Evolutionary conservation across 2,113 vertebrate species (phyloP).

Genomic region (Mugil cephalus): DNA sequence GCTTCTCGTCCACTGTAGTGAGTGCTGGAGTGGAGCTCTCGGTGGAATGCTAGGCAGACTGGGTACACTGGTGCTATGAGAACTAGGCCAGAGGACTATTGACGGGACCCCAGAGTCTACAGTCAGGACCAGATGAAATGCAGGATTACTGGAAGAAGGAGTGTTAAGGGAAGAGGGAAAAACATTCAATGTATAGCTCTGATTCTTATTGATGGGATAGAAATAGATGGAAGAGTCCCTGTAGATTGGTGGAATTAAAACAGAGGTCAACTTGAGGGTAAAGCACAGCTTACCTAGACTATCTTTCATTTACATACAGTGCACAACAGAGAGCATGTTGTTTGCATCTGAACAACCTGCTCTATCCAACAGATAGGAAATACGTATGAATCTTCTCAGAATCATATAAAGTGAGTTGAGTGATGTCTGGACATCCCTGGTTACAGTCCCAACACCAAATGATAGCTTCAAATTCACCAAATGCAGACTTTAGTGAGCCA

Average conservation of each 20-base stretch:
- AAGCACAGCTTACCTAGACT: not conserved
- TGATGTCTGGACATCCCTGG: too few relatives aligned
- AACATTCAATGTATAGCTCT: not conserved
- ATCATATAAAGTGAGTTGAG: not conserved
- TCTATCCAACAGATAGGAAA: too few relatives aligned
- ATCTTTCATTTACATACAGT: not conserved
- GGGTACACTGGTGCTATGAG: conserved; percentile 67
- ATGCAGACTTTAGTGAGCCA: too few relatives aligned
- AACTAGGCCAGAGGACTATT: conserved; percentile 72
- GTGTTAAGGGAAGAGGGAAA: not conserved
- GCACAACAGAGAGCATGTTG: not conserved
- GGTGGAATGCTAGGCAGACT: conserved; percentile 55
- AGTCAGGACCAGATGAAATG: conserved; percentile 51
- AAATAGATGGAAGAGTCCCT: not conserved
- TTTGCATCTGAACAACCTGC: not conserved
- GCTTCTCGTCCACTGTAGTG: conserved; percentile 74
- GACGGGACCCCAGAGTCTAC: conserved; percentile 51
- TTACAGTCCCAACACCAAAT: too few relatives aligned
- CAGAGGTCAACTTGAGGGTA: conserved; percentile 7
- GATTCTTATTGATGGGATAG: conserved; percentile 14
- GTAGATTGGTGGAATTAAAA: conserved; percentile 2
- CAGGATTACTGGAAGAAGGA: conserved; percentile 34
- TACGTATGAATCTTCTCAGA: not conserved
- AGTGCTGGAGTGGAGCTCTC: conserved; percentile 71
- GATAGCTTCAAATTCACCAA: too few relatives aligned